A percentile compares a stretch with the other conserved stretches of the same genome.
Conservation (phyloP, 2,113 vertebrate species). For the Sialia sialis region DNA sequence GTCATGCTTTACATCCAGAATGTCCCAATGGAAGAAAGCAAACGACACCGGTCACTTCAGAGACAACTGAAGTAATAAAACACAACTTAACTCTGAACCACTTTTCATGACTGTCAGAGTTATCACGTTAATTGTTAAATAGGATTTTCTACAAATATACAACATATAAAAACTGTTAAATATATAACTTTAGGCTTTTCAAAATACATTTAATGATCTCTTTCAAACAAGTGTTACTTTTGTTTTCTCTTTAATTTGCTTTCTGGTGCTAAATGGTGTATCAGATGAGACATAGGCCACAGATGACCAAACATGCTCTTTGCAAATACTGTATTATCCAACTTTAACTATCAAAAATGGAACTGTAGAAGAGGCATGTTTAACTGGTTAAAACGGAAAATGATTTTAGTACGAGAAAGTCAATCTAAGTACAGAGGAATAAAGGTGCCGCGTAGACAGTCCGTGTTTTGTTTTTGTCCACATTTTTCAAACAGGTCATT, state of each 20-base stretch:
- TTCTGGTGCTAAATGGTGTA: constrained; percentile 79
- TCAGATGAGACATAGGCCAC: constrained; percentile 75
- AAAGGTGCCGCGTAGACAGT: constrained; percentile 75
- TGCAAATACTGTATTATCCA: constrained; percentile 81
- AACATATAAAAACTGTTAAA: constrained; percentile 99
- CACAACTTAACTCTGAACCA: constrained; percentile 79
- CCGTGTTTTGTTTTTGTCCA: constrained; percentile 35
- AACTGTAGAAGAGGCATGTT: constrained; percentile 84
- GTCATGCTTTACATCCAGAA: constrained; percentile 74
- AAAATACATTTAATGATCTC: constrained; percentile 99
- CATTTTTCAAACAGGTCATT: constrained; percentile 56
- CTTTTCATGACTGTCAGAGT: constrained; percentile 80
- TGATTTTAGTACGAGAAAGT: constrained; percentile 85
- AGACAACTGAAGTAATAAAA: constrained; percentile 86
- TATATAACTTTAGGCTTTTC: constrained; percentile 99
- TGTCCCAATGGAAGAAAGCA: constrained; percentile 78
- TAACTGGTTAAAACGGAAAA: constrained; percentile 88
- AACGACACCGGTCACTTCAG: constrained; percentile 78
- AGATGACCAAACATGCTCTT: constrained; percentile 84
- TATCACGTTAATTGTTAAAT: constrained; percentile 91
- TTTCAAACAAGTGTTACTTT: constrained; percentile 83
- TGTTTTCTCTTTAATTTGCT: constrained; percentile 77
- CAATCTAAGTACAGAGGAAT: constrained; percentile 78
- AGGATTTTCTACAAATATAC: constrained; percentile 99
- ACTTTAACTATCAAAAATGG: constrained; percentile 82